These are phyloP conservation scores for Mus caroli DNA, from an alignment of 2,797 vertebrate genomes.

Conservation along the genomic window DNA sequence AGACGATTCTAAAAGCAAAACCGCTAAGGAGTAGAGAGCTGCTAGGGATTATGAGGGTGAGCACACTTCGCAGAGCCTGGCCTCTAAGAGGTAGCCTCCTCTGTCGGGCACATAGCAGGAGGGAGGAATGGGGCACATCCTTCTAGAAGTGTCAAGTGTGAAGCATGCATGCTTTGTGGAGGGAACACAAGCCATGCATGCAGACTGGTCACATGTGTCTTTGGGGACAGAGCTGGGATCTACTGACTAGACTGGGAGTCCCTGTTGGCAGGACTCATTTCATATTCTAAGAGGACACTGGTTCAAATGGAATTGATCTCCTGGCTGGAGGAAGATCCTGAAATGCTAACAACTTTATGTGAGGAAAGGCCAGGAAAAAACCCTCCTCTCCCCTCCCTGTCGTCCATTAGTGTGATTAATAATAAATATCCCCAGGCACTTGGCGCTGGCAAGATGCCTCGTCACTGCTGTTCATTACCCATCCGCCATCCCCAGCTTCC, in stretches of 20 bases:
- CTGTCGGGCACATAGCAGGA: not conserved
- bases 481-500: not conserved
- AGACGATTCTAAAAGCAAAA: not conserved
- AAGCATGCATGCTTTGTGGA: not conserved
- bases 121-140: not conserved
- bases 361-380: conserved; percentile 52
- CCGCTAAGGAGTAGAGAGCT: conserved; percentile 12
- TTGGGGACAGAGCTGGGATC: not conserved
- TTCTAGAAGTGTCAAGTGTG: not conserved
- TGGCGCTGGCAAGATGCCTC: not conserved
- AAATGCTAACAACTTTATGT: conserved; percentile 34
- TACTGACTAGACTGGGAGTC: not conserved
- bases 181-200: not conserved
- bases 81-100: not conserved
- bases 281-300: conserved; percentile 17
- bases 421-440: conserved; percentile 64
- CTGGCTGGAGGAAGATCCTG: not conserved
- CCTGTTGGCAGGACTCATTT: not conserved
- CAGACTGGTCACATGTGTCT: not conserved
- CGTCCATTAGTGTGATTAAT: conserved; percentile 65
- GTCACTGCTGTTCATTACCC: conserved; percentile 3
- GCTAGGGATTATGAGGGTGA: not conserved
- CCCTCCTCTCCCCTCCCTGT: not conserved
- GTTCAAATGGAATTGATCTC: conserved; percentile 8
- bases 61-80: not conserved